Evolutionary conservation across 2,888 invertebrate genomes (phyloP).

Genomic region (Adelphocoris suturalis): DNA sequence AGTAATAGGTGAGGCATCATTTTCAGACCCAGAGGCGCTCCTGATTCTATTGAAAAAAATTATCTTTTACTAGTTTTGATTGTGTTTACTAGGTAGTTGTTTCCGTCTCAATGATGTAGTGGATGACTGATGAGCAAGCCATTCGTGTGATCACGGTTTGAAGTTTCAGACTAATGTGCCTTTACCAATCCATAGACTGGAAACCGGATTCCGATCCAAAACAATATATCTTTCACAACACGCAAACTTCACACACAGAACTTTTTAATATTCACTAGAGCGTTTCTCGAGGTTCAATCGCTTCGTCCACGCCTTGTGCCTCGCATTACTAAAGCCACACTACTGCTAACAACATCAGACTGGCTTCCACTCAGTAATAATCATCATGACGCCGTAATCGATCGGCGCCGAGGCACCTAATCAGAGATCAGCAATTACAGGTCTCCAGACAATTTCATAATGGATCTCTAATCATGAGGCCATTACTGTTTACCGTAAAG

Average conservation of each 20-base stretch:
- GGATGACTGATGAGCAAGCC: no score
- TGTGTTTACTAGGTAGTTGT: no score
- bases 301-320: conserved; percentile 41
- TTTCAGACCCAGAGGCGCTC: no score
- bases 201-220: no score
- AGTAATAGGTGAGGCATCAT: no score
- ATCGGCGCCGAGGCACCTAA: conserved; percentile 32
- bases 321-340: not conserved
- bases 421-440: conserved; percentile 21
- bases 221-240: conserved; percentile 45
- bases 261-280: conserved; percentile 37
- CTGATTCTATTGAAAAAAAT: no score
- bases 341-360: not conserved
- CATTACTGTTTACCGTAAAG: not conserved
- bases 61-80: no score
- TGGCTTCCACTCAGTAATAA: not conserved
- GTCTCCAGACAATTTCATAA: conserved; percentile 1
- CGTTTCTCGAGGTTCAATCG: no score
- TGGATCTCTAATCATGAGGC: not conserved
- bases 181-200: no score
- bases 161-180: no score
- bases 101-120: no score
- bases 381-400: conserved; percentile 27
- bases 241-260: conserved; percentile 7
- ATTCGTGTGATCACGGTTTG: no score